Evolutionary conservation across 2,113 vertebrate species (phyloP).

Genomic region (Parotia lawesii): DNA sequence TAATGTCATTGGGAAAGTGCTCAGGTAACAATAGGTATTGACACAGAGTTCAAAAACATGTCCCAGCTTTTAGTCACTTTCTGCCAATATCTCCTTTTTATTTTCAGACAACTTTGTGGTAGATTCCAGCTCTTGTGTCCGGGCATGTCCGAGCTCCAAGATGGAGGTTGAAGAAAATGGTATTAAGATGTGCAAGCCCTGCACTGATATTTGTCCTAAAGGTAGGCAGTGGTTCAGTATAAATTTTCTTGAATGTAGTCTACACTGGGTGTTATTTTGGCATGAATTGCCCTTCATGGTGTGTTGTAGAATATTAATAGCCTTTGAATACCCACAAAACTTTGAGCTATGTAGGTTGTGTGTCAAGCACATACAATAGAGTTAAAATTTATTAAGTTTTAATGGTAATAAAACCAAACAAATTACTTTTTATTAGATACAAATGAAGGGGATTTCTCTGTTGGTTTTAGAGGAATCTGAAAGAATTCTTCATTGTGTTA

Average conservation of each 20-base stretch:
- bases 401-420: not conserved
- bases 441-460: not conserved
- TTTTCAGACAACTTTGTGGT: conserved; percentile 96
- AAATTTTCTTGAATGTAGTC: not conserved
- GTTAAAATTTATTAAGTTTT: not conserved
- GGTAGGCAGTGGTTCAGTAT: conserved; percentile 66
- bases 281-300: not conserved
- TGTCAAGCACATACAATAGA: not conserved
- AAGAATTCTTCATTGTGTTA: not conserved
- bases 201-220: conserved; percentile 98
- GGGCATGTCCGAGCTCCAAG: conserved; percentile 96
- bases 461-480: not conserved
- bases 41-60: not conserved
- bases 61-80: not conserved
- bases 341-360: not conserved
- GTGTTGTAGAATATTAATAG: not conserved
- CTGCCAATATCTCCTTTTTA: not conserved
- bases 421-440: not conserved
- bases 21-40: not conserved
- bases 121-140: conserved; percentile 94
- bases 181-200: conserved; percentile 96
- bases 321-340: not conserved
- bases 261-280: not conserved
- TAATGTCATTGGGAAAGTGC: not conserved
- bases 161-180: conserved; percentile 98